Conservation (phyloP, 2,113 vertebrate genomes). For the Cephalopholis sonnerati region DNA sequence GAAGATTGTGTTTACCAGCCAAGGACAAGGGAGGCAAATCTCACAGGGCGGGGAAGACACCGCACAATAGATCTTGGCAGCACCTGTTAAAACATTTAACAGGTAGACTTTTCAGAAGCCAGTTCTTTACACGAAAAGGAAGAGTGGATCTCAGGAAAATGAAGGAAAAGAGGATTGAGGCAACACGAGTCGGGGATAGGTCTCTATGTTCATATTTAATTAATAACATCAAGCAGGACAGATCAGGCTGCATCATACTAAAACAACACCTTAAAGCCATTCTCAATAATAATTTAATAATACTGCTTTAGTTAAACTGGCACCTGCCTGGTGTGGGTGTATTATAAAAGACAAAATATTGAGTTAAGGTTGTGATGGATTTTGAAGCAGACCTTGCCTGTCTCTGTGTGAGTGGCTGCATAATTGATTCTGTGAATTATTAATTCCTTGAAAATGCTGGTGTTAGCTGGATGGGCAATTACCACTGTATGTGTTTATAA, state of each 20-base stretch:
- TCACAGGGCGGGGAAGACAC: constrained; percentile 23
- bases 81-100: constrained; percentile 70
- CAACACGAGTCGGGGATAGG: not conserved
- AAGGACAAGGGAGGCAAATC: constrained; percentile 71
- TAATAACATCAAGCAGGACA: not conserved
- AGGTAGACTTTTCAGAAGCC: constrained; percentile 52
- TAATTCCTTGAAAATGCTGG: constrained; percentile 23
- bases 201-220: constrained; percentile 35
- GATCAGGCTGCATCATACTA: not conserved
- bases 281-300: not conserved
- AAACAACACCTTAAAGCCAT: not conserved
- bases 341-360: not conserved
- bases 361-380: constrained; percentile 6
- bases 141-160: constrained; percentile 38
- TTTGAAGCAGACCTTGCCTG: constrained; percentile 18
- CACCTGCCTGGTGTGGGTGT: not conserved
- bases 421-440: constrained; percentile 40
- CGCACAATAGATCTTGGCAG: constrained; percentile 56
- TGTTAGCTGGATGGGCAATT: constrained; percentile 10
- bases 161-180: not conserved
- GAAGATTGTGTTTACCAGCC: constrained; percentile 76
- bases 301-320: not conserved
- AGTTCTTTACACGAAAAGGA: constrained; percentile 53
- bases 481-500: constrained; percentile 9
- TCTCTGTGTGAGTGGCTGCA: constrained; percentile 1